A percentile compares a stretch with the other conserved stretches of the same genome.
phyloP scores from a whole-genome alignment of 2,888 invertebrate species.

The Yponomeuta malinellus region DNA sequence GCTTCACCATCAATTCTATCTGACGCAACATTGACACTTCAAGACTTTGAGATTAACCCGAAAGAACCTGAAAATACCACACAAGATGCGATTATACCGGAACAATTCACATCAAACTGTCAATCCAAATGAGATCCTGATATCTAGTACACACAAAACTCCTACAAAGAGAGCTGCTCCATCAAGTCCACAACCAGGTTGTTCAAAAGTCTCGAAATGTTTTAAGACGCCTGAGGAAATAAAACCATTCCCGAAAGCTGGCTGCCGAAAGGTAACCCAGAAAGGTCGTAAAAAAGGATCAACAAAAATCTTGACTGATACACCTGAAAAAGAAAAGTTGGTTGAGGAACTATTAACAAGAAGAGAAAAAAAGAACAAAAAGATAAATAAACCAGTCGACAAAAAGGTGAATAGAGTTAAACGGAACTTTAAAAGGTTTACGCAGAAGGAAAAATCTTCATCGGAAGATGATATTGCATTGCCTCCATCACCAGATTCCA shows the following conservation, averaged over 20 bases:
- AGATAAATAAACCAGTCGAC: constrained; percentile 11
- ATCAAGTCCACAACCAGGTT: neutral
- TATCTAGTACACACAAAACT: constrained; percentile 10
- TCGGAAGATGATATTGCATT: neutral
- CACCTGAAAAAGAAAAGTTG: constrained; percentile 24
- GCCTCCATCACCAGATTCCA: neutral
- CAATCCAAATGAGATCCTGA: neutral
- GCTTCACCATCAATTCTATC: neutral
- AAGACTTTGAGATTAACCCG: neutral
- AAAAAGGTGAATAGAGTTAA: constrained; percentile 16
- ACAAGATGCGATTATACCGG: neutral
- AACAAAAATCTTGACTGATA: constrained; percentile 26
- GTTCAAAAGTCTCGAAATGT: neutral
- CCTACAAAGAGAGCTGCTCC: constrained; percentile 12
- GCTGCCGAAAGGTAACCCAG: constrained; percentile 21
- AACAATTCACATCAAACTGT: neutral
- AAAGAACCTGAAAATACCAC: neutral
- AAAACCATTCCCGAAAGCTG: constrained; percentile 25
- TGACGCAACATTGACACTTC: neutral
- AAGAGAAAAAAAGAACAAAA: constrained; percentile 16
- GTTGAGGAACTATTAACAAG: constrained; percentile 19
- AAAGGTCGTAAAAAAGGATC: constrained; percentile 25
- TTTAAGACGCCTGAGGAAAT: constrained; percentile 23
- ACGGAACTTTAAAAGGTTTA: neutral
- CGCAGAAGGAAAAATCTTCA: neutral